Percentiles rank a stretch among this genome's conserved stretches.
phyloP scores from a whole-genome alignment of 2,888 invertebrate genomes.

The Tenthredo scrophulariae region DNA sequence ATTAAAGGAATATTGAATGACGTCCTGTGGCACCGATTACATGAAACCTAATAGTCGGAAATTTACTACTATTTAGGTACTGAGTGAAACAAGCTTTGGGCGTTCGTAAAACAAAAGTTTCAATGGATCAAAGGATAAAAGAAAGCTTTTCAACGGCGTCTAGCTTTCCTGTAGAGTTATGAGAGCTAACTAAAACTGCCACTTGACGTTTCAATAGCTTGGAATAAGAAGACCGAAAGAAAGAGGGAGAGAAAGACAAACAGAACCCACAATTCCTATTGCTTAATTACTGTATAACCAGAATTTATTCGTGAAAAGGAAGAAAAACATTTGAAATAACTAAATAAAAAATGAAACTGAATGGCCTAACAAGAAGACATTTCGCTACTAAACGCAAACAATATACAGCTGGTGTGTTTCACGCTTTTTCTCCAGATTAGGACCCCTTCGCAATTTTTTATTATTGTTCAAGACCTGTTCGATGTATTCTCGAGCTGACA shows the following conservation, averaged over 20 bases:
- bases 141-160: conserved; percentile 36
- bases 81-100: conserved; percentile 42
- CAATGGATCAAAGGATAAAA: conserved; percentile 43
- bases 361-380: background rate
- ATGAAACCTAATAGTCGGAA: background rate
- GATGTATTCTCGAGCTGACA: background rate
- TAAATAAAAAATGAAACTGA: background rate
- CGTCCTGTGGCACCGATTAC: background rate
- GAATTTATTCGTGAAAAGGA: background rate
- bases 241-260: conserved; percentile 1
- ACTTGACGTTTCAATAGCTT: conserved; percentile 49
- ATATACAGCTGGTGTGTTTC: background rate
- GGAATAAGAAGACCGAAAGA: conserved; percentile 35
- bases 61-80: conserved; percentile 14
- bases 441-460: background rate
- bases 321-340: background rate
- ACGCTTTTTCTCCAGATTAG: background rate
- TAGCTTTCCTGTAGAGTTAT: conserved; percentile 46
- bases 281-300: background rate
- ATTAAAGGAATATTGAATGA: conserved; percentile 10
- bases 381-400: background rate
- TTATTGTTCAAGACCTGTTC: background rate
- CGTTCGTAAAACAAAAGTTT: conserved; percentile 39
- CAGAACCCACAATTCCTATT: conserved; percentile 8
- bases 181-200: conserved; percentile 46